These are phyloP conservation scores for Falco punctatus DNA, from an alignment of 2,113 vertebrate species.

Conservation along the genomic window DNA sequence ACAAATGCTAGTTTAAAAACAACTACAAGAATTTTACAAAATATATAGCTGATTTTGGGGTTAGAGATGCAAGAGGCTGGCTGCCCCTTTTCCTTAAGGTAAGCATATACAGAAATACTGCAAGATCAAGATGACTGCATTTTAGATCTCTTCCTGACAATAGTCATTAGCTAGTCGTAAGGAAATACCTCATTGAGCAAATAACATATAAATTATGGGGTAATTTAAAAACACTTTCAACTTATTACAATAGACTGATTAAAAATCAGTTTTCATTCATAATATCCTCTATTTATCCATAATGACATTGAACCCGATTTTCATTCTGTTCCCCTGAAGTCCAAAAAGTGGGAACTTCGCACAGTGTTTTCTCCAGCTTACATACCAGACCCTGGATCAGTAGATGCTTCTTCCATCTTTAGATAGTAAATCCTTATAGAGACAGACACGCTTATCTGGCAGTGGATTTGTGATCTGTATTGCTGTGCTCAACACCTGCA, in stretches of 20 bases:
- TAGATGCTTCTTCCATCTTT: not conserved
- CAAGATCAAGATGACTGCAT: not conserved
- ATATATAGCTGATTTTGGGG: not conserved
- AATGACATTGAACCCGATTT: constrained; percentile 24
- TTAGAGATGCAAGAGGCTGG: not conserved
- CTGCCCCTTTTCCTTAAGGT: not conserved
- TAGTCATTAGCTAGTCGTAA: constrained; percentile 48
- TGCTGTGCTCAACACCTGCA: not conserved
- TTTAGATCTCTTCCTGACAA: constrained; percentile 6
- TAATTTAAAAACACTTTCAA: constrained; percentile 47
- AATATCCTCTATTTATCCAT: not conserved
- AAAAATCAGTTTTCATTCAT: constrained; percentile 15
- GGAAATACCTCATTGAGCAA: constrained; percentile 58
- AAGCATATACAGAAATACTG: not conserved
- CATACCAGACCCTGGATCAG: accelerated
- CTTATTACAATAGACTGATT: constrained; percentile 35
- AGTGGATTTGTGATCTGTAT: not conserved
- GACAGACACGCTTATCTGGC: not conserved
- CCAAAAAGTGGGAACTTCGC: not conserved
- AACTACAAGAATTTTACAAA: not conserved
- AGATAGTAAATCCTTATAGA: not conserved
- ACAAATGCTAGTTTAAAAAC: not conserved
- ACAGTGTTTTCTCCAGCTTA: not conserved
- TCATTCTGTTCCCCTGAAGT: not conserved
- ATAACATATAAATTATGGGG: constrained; percentile 32